Conservation (phyloP, 2,113 vertebrate species). For the Galeopterus variegatus region DNA sequence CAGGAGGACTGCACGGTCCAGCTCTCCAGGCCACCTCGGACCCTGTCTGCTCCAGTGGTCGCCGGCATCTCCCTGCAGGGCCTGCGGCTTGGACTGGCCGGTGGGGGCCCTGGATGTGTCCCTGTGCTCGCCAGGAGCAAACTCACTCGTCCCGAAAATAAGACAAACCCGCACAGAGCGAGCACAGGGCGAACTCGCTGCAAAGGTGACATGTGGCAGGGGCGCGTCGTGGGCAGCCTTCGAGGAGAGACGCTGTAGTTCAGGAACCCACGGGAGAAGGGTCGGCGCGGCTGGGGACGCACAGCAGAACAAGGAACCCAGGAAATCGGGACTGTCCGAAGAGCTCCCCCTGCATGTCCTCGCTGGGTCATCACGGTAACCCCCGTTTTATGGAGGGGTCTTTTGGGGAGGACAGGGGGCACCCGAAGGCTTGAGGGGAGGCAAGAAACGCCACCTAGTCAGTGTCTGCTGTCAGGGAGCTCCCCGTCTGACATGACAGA, state of each 20-base stretch:
- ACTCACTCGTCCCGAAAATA: rapidly evolving
- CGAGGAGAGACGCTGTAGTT: rapidly evolving
- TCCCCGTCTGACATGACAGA: not conserved
- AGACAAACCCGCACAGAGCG: too few species aligned
- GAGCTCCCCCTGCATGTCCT: rapidly evolving
- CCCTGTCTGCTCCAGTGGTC: rapidly evolving
- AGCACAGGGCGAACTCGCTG: rapidly evolving
- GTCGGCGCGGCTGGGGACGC: rapidly evolving
- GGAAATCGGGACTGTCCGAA: rapidly evolving
- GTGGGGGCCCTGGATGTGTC: rapidly evolving
- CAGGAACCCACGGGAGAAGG: rapidly evolving
- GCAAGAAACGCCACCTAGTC: not conserved
- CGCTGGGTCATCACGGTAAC: not conserved
- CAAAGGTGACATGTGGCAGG: rapidly evolving
- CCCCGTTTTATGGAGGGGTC: rapidly evolving
- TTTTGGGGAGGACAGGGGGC: not conserved
- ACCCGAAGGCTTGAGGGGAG: not conserved
- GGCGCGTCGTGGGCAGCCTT: not conserved
- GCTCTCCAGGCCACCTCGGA: not conserved
- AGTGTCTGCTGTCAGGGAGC: not conserved
- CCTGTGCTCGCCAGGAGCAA: not conserved
- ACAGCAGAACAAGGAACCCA: rapidly evolving
- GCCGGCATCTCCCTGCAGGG: not conserved
- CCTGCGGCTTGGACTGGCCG: rapidly evolving
- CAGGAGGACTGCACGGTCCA: rapidly evolving